These are phyloP conservation scores for Clinocottus analis DNA, from an alignment of 2,113 vertebrate species.

Conservation along the genomic window DNA sequence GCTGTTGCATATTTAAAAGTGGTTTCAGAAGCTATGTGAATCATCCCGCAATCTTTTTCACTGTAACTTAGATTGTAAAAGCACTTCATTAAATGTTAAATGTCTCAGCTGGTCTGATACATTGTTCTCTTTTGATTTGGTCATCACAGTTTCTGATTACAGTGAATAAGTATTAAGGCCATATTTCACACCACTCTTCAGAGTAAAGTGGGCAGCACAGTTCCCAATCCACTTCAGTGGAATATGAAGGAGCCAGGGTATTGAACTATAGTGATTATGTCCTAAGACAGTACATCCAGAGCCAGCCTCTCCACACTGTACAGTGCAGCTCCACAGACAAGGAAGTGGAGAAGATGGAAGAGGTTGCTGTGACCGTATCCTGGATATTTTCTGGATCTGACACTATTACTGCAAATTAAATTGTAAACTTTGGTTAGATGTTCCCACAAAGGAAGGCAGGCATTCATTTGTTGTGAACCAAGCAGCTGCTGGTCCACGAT, in stretches of 20 bases:
- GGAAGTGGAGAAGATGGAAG: constrained; percentile 28
- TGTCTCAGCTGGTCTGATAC: constrained; percentile 9
- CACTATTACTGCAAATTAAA: constrained; percentile 33
- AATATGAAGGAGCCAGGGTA: constrained; percentile 15
- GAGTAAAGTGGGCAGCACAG: background rate
- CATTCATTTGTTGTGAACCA: constrained; percentile 39
- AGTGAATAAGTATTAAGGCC: constrained; percentile 24
- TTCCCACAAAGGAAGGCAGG: constrained; percentile 29
- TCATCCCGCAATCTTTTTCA: constrained; percentile 39
- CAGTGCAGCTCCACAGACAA: constrained; percentile 5
- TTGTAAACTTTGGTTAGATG: constrained; percentile 23
- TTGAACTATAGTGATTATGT: constrained; percentile 14
- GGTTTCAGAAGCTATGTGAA: constrained; percentile 55
- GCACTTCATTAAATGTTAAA: constrained; percentile 60
- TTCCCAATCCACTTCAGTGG: constrained; percentile 26
- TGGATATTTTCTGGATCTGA: constrained; percentile 31
- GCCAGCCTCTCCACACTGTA: constrained; percentile 13
- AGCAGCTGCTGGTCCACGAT: constrained; percentile 28
- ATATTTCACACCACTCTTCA: constrained; percentile 1
- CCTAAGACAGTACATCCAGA: constrained; percentile 11
- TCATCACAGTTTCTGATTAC: constrained; percentile 37
- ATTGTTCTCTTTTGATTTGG: constrained; percentile 47
- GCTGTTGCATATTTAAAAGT: constrained; percentile 68
- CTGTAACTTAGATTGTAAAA: constrained; percentile 41
- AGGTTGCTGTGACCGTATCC: constrained; percentile 16